Conservation (phyloP, 2,113 vertebrate species). For the Mastomys natalensis region DNA sequence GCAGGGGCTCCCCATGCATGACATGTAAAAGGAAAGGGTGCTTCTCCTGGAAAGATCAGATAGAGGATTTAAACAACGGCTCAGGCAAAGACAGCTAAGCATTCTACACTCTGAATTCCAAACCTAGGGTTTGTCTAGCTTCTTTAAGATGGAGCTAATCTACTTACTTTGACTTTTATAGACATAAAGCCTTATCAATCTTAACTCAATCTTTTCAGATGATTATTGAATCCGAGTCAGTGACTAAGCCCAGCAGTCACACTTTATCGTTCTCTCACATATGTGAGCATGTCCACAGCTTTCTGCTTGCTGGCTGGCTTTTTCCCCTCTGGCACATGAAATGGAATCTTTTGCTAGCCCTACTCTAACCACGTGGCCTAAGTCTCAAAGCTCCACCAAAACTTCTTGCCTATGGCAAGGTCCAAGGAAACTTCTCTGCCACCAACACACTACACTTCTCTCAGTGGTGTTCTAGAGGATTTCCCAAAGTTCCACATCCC, state of each 20-base stretch:
- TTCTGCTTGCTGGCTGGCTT: slow-evolving; percentile 10
- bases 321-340: background rate
- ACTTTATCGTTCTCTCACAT: background rate
- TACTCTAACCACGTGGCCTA: background rate
- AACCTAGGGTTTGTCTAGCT: background rate
- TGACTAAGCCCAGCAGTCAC: background rate
- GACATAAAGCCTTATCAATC: background rate
- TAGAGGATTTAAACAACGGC: background rate
- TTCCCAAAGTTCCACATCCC: background rate
- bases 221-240: slow-evolving; percentile 36
- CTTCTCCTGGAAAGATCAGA: background rate
- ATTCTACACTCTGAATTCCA: background rate
- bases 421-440: background rate
- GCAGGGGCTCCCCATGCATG: background rate
- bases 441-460: background rate
- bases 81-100: background rate
- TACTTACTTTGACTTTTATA: slow-evolving; percentile 41
- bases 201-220: background rate
- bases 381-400: slow-evolving; percentile 11
- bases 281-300: background rate
- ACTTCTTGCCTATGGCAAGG: background rate
- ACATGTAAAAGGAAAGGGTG: background rate
- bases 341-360: slow-evolving; percentile 8
- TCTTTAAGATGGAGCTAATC: background rate
- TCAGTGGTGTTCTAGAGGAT: background rate